Base-by-base conservation (phyloP, 2,113 vertebrate genomes). In the Ariopsis seemanni region DNA sequence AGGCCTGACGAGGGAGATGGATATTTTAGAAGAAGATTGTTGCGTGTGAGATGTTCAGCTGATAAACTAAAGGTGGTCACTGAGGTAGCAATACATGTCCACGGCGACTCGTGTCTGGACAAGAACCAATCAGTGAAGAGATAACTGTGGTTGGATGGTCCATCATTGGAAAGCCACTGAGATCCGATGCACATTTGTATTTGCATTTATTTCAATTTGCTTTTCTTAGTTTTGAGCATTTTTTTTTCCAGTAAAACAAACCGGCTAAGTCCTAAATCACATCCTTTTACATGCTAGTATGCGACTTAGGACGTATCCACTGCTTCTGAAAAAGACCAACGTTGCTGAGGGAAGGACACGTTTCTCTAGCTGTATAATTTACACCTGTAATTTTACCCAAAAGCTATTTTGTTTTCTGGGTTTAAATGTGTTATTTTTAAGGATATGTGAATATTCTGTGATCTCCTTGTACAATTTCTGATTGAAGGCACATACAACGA, bases 391-490 rank as follows among this genome's bases (percentile, higher is more conserved):
- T 94, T 94, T 93, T 91, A 93, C 90, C 90, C 92, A 92, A 94
- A 90, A 91, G 93, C 90, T 88, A 90, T 93, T 94, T 94, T 93
- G 92, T 93, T 95, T 91, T 91, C 93, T 78, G 81, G 87, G 90
- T 93, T 92, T 92, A 88, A 92, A 92, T 92, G 91, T 94, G 74
- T 89, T 85, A 91, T 94, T 94, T 87, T 94, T 90, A 90, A 90
- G 91, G 91, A 89, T 92, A 88, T 93, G 91, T 91, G 91, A 87
- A 89, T 93, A 93, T 93, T 91, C 91, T 92, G 91, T 92, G 91
- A 90, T 93, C 92, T 92, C 89, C 81, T 97, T 95, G 96, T 96
- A 95, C 95, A 96, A 95, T 91, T 60, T 27, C 18, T 48, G 74
- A 42, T 83, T 18, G 78, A 79, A 88, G 82, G 81, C 89, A 88